Percentiles rank a stretch among this genome's conserved stretches.
These are phyloP conservation scores for Sesia bembeciformis DNA, from an alignment of 2,888 invertebrate species.

Conservation along the genomic window DNA sequence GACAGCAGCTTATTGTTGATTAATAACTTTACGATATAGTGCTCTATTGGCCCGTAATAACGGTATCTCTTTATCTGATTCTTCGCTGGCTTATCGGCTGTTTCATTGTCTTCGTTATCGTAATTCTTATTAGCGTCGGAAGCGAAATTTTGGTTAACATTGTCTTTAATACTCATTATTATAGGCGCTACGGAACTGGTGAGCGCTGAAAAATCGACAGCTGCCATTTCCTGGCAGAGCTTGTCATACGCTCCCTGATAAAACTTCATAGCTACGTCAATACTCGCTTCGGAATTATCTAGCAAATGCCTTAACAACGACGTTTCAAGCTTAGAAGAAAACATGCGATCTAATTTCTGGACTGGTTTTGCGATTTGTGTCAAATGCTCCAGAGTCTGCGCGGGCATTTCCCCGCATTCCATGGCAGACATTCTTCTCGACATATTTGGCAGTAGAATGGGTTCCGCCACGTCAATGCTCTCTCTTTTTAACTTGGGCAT, in stretches of 20 bases:
- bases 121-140: slow-evolving; percentile 56
- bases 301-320: slow-evolving; percentile 48
- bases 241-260: slow-evolving; percentile 49
- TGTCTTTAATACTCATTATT: slow-evolving; percentile 67
- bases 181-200: slow-evolving; percentile 62
- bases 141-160: slow-evolving; percentile 62
- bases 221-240: slow-evolving; percentile 37
- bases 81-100: slow-evolving; percentile 44
- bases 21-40: slow-evolving; percentile 44
- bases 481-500: slow-evolving; percentile 48
- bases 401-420: slow-evolving; percentile 43
- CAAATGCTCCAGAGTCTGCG: slow-evolving; percentile 35
- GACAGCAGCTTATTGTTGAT: slow-evolving; percentile 52
- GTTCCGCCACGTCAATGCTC: slow-evolving; percentile 60
- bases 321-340: slow-evolving; percentile 43
- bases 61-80: slow-evolving; percentile 56
- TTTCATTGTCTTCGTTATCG: slow-evolving; percentile 55
- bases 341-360: slow-evolving; percentile 47
- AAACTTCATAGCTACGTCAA: slow-evolving; percentile 51
- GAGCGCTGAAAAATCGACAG: slow-evolving; percentile 47
- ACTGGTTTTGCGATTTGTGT: slow-evolving; percentile 36
- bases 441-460: slow-evolving; percentile 56
- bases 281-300: slow-evolving; percentile 55
- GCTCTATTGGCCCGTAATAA: slow-evolving; percentile 62
- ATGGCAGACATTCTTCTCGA: slow-evolving; percentile 55